Conservation (phyloP, 2,113 vertebrate species). For the Aegotheles bennettii region DNA sequence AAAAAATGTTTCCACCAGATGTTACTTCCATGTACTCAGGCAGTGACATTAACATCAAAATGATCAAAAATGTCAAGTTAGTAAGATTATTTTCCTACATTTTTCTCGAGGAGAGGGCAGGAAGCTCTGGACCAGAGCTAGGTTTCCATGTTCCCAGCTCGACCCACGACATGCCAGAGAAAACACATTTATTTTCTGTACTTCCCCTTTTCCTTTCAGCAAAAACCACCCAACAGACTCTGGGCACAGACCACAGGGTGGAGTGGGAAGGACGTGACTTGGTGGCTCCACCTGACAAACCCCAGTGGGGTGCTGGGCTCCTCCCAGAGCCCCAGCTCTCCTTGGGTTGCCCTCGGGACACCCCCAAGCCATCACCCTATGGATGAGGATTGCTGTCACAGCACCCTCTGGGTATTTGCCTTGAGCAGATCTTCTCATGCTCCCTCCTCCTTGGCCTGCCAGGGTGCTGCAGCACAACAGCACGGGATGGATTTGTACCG, state of each 20-base stretch:
- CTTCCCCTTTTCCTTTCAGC: not conserved
- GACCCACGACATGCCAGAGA: not conserved
- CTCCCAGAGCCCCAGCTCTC: too few species aligned
- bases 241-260: not conserved
- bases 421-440: not conserved
- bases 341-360: too few species aligned
- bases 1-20: not conserved
- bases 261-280: not conserved
- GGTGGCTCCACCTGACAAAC: not conserved
- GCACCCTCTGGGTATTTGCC: too few species aligned
- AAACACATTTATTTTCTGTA: not conserved
- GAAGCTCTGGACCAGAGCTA: not conserved
- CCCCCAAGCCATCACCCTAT: too few species aligned
- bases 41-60: not conserved
- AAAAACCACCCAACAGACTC: not conserved
- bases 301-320: fast-evolving
- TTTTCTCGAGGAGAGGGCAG: not conserved
- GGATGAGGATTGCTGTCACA: too few species aligned
- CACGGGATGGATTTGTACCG: not conserved
- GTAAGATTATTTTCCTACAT: not conserved
- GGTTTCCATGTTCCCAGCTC: not conserved
- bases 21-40: not conserved
- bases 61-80: not conserved
- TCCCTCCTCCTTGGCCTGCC: not conserved
- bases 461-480: not conserved